Conservation (phyloP, 2,888 invertebrate species). For the Pristionchus entomophagus region DNA sequence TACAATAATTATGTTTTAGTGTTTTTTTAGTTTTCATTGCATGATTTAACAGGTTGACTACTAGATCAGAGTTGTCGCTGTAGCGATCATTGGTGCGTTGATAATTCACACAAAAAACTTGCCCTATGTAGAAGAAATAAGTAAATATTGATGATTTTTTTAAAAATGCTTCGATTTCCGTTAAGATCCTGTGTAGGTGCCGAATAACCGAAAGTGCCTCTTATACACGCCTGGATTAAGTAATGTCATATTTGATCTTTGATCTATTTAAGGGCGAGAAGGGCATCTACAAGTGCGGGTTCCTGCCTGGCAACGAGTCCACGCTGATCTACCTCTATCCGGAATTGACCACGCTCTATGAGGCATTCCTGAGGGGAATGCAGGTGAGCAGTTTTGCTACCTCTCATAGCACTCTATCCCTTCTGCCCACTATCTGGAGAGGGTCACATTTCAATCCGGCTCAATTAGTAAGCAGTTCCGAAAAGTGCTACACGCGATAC, state of each 20-base stretch:
- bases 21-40: background rate
- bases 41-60: background rate
- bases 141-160: background rate
- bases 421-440: too few relatives aligned
- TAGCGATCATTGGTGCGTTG: background rate
- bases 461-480: background rate
- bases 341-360: conserved; percentile 69
- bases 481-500: background rate
- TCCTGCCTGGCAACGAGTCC: conserved; percentile 59
- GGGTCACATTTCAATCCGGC: too few relatives aligned
- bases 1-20: background rate
- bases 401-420: too few relatives aligned
- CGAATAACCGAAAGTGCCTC: background rate
- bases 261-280: conserved; percentile 60
- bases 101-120: too few relatives aligned
- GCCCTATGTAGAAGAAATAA: too few relatives aligned
- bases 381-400: too few relatives aligned
- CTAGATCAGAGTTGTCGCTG: background rate
- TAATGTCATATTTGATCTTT: background rate
- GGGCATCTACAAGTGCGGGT: conserved; percentile 69
- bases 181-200: background rate
- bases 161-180: background rate
- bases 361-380: conserved; percentile 67
- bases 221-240: too few relatives aligned
- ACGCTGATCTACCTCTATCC: conserved; percentile 63